Evolutionary conservation across 2,888 invertebrate genomes (phyloP).

Genomic region (Caenorhabditis macrosperma): DNA sequence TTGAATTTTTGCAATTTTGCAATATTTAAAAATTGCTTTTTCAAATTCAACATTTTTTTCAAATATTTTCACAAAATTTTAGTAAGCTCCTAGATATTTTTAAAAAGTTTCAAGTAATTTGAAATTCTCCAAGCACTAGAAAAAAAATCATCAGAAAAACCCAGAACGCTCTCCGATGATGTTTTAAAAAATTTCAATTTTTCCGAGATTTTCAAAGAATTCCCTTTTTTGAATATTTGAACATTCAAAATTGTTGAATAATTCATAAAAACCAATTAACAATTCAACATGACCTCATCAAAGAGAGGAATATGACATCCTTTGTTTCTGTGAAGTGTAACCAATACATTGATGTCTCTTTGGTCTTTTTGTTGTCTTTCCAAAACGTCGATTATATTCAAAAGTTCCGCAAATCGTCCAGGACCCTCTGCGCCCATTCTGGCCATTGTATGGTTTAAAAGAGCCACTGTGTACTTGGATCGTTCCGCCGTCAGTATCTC

Average conservation of each 20-base stretch:
- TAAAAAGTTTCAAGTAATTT: too few species aligned
- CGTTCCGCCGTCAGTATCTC: conserved; percentile 17
- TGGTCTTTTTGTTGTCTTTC: conserved; percentile 50
- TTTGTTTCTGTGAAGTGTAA: conserved; percentile 20
- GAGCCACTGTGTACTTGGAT: conserved; percentile 33
- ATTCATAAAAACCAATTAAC: conserved; percentile 21
- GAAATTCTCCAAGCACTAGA: too few species aligned
- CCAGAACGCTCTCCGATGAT: too few species aligned
- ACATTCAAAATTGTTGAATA: not conserved
- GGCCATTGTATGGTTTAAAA: conserved; percentile 32
- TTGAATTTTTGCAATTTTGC: too few species aligned
- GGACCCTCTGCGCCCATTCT: conserved; percentile 36
- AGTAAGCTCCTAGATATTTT: too few species aligned
- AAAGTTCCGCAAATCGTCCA: conserved; percentile 29
- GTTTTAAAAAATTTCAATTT: too few species aligned
- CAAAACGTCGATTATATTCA: conserved; percentile 43
- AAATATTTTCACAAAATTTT: too few species aligned
- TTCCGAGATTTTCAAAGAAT: too few species aligned
- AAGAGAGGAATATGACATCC: conserved; percentile 36
- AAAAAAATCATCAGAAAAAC: too few species aligned
- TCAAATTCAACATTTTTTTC: too few species aligned
- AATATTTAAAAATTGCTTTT: too few species aligned
- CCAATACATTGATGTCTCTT: conserved; percentile 20
- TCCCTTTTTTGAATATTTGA: not conserved
- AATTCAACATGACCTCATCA: conserved; percentile 43